These are phyloP conservation scores for Empidonax traillii DNA, from an alignment of 2,113 vertebrate genomes.

Conservation along the genomic window DNA sequence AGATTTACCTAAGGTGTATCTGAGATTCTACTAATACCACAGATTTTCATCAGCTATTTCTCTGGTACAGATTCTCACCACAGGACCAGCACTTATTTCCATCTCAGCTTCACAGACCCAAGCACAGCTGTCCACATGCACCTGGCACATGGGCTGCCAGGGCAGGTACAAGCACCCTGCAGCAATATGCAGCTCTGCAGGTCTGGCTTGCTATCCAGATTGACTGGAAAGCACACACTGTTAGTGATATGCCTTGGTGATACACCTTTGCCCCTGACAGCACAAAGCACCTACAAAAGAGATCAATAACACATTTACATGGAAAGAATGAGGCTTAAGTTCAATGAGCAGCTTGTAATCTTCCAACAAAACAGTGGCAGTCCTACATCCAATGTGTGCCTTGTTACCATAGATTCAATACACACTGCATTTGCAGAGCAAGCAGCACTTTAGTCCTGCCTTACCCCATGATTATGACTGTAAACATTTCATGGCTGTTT, in stretches of 20 bases:
- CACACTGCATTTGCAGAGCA: neutral
- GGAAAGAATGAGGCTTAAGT: neutral
- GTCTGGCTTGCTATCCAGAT: neutral
- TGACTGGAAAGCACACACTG: neutral
- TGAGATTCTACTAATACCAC: neutral
- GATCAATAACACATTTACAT: neutral
- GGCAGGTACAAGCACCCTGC: neutral
- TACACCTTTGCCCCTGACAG: neutral
- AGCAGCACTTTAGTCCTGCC: neutral
- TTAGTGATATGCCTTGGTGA: neutral
- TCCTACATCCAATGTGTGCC: neutral
- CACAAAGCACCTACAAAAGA: neutral
- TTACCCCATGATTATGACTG: neutral
- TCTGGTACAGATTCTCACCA: neutral
- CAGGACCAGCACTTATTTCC: neutral
- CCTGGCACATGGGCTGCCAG: neutral
- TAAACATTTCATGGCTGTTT: neutral
- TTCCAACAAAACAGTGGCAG: neutral
- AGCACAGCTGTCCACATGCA: neutral
- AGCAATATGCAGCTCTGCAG: neutral
- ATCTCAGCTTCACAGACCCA: neutral
- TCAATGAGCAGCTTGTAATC: neutral
- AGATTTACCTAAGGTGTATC: neutral
- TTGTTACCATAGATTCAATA: conserved; percentile 4
- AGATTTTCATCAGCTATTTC: neutral